Conservation (phyloP, 2,797 vertebrate species). For the Sciurus carolinensis region DNA sequence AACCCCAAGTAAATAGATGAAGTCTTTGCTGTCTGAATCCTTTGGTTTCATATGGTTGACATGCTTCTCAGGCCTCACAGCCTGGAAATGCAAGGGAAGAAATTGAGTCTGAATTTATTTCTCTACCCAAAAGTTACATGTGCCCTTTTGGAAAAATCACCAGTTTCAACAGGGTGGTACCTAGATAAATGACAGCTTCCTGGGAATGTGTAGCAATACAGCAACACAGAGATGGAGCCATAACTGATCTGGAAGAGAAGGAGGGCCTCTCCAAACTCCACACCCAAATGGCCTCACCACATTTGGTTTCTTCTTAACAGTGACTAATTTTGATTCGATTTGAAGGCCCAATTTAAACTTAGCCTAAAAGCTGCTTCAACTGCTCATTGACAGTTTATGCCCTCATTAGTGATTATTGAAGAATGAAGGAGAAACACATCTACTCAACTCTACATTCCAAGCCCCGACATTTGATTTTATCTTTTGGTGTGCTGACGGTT, state of each 20-base stretch:
- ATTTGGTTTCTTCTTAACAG: background rate
- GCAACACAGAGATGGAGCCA: background rate
- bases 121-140: background rate
- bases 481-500: constrained; percentile 7
- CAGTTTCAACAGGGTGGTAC: background rate
- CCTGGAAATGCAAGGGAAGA: constrained; percentile 26
- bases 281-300: background rate
- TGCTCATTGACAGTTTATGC: background rate
- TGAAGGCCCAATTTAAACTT: background rate
- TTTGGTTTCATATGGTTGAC: background rate
- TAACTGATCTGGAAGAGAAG: background rate
- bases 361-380: background rate
- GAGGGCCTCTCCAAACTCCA: background rate
- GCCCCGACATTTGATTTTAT: background rate
- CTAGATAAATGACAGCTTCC: background rate
- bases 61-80: background rate
- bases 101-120: background rate
- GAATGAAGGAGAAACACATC: background rate
- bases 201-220: background rate
- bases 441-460: background rate
- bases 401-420: background rate
- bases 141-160: constrained; percentile 4
- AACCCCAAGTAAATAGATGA: background rate
- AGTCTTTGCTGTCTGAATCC: background rate
- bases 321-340: background rate